These are phyloP conservation scores for Phoeniculus purpureus DNA, from an alignment of 2,797 vertebrate genomes.

Conservation along the genomic window DNA sequence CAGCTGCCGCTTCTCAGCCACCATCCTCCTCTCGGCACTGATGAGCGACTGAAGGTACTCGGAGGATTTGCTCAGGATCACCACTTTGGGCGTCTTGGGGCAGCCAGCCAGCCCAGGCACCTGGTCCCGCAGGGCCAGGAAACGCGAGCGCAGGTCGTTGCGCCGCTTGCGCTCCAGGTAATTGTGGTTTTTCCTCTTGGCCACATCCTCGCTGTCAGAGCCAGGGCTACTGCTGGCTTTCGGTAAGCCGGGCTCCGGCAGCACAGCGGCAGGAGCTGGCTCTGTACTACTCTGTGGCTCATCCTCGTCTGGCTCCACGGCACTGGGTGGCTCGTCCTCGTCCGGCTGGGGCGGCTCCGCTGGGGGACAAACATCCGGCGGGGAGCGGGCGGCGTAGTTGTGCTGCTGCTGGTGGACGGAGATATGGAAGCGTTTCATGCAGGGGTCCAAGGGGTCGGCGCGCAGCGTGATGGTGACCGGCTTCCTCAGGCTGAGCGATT, in stretches of 20 bases:
- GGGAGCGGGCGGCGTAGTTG: constrained; percentile 90
- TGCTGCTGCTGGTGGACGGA: constrained; percentile 95
- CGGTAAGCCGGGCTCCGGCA: constrained; percentile 67
- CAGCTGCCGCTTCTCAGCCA: constrained; percentile 88
- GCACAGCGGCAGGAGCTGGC: not conserved
- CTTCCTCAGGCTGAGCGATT: constrained; percentile 82
- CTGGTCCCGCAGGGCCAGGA: constrained; percentile 89
- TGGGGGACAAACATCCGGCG: constrained; percentile 73
- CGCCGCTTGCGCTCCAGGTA: constrained; percentile 93
- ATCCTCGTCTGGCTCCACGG: not conserved
- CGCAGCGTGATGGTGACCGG: constrained; percentile 91
- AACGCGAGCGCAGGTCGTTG: constrained; percentile 92
- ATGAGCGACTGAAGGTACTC: constrained; percentile 89
- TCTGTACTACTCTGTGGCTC: not conserved
- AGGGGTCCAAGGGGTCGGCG: constrained; percentile 88
- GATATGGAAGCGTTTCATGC: constrained; percentile 93
- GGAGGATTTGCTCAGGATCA: constrained; percentile 91
- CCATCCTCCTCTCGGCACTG: constrained; percentile 84
- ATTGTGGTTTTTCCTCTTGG: constrained; percentile 95
- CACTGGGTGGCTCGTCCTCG: constrained; percentile 45
- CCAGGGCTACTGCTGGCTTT: constrained; percentile 79
- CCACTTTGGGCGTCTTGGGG: constrained; percentile 93
- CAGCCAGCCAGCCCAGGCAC: constrained; percentile 88
- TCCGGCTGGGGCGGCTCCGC: not conserved
- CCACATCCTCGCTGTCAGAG: constrained; percentile 90